Conservation (phyloP, 2,113 vertebrate genomes). For the Tichodroma muraria region DNA sequence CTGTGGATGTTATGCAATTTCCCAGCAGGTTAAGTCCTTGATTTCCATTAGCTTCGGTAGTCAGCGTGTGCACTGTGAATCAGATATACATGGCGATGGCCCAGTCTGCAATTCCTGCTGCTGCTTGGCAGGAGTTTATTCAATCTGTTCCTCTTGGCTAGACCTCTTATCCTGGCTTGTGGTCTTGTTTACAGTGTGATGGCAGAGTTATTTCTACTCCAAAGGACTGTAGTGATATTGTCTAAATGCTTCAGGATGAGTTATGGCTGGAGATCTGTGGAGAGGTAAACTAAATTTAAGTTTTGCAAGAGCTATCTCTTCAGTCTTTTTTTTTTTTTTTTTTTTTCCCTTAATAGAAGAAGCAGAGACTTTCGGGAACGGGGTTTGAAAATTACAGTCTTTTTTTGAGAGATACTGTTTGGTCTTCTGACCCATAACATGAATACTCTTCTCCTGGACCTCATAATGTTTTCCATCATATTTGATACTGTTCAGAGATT, state of each 20-base stretch:
- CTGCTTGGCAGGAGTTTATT: constrained; percentile 18
- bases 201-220: constrained; percentile 13
- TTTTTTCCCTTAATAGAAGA: not conserved
- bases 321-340: not conserved
- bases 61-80: not conserved
- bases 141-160: constrained; percentile 48
- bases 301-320: not conserved
- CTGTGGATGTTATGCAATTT: not conserved
- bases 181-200: not conserved
- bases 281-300: not conserved
- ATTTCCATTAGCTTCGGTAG: not conserved
- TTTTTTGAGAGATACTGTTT: not conserved
- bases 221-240: not conserved
- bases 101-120: constrained; percentile 1
- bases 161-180: constrained; percentile 4
- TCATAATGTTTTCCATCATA: not conserved
- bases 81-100: not conserved
- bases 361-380: not conserved
- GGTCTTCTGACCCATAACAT: not conserved
- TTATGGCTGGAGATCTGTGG: not conserved
- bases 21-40: not conserved
- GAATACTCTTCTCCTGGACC: not conserved
- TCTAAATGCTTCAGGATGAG: not conserved
- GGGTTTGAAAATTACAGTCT: not conserved
- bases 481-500: not conserved